Conservation (phyloP, 30 jellyfish, hydroid and myxozoan species). For the Clytia hemisphaerica region DNA sequence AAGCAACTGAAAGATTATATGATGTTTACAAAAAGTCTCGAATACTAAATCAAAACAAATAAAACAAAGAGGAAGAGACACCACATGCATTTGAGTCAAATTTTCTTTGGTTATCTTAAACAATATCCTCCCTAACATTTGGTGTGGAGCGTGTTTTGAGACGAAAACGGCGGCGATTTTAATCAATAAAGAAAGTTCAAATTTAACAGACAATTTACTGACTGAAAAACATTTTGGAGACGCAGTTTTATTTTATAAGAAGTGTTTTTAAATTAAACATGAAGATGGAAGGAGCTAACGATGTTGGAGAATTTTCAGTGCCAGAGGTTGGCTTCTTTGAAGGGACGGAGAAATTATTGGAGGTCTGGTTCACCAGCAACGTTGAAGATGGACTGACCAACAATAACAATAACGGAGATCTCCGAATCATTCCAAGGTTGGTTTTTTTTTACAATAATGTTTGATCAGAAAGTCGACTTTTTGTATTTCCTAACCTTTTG, state of each 20-base stretch:
- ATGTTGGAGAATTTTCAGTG: conserved; percentile 74
- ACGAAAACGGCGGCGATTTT: not conserved
- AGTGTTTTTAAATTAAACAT: conserved; percentile 17
- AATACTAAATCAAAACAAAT: too few species aligned
- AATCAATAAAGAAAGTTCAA: not conserved
- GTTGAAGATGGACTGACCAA: conserved; percentile 5
- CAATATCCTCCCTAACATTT: conserved; percentile 84
- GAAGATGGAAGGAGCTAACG: conserved; percentile 28
- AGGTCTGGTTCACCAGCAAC: conserved; percentile 61
- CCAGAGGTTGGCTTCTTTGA: conserved; percentile 83
- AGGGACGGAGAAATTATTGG: conserved; percentile 90
- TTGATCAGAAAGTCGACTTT: not conserved
- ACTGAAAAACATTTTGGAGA: not conserved
- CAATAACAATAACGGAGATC: conserved; percentile 20
- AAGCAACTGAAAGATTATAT: too few species aligned
- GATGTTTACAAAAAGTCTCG: too few species aligned
- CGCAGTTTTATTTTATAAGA: not conserved
- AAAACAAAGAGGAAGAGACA: too few species aligned
- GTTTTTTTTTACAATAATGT: not conserved
- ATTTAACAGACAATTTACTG: not conserved
- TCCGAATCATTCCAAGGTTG: conserved; percentile 77
- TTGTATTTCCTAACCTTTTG: too few species aligned
- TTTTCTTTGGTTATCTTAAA: conserved; percentile 48
- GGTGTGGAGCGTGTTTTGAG: conserved; percentile 23
- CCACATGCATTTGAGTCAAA: too few species aligned